Conservation (phyloP, 2,113 vertebrate genomes). For the Periophthalmus modestus region DNA sequence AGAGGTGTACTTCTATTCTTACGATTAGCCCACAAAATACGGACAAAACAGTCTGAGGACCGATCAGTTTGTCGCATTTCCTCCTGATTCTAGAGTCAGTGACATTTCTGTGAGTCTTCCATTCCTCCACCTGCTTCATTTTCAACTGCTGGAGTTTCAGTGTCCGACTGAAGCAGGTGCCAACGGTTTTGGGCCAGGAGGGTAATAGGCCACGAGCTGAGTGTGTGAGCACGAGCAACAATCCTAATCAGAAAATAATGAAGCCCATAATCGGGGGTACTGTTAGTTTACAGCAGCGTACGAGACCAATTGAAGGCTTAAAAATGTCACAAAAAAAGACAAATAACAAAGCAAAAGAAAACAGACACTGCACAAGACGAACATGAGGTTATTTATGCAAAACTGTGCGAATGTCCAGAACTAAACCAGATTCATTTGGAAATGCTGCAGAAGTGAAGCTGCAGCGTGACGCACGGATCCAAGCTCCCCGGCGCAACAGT, state of each 20-base stretch:
- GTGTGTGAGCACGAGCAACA: not conserved
- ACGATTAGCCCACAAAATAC: no score
- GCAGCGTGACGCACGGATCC: not conserved
- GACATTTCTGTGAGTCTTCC: not conserved
- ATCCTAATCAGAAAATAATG: constrained; percentile 1
- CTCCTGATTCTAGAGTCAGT: no score
- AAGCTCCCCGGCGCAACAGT: not conserved
- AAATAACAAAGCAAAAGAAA: not conserved
- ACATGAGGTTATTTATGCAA: not conserved
- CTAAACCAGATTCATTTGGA: not conserved
- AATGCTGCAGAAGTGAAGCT: not conserved
- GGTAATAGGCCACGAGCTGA: not conserved
- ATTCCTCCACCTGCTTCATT: constrained; percentile 17
- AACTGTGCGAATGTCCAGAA: not conserved
- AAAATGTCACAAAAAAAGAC: not conserved
- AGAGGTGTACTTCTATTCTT: no score
- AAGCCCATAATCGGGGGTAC: not conserved
- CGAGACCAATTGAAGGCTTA: not conserved
- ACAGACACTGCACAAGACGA: not conserved
- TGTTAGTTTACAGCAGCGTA: not conserved
- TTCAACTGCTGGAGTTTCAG: constrained; percentile 20
- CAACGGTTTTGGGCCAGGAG: not conserved
- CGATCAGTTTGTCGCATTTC: no score
- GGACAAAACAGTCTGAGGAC: no score
- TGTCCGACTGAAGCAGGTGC: constrained; percentile 9